These are phyloP conservation scores for Odontomyia ornata DNA, from an alignment of 2,888 invertebrate species.

Conservation along the genomic window DNA sequence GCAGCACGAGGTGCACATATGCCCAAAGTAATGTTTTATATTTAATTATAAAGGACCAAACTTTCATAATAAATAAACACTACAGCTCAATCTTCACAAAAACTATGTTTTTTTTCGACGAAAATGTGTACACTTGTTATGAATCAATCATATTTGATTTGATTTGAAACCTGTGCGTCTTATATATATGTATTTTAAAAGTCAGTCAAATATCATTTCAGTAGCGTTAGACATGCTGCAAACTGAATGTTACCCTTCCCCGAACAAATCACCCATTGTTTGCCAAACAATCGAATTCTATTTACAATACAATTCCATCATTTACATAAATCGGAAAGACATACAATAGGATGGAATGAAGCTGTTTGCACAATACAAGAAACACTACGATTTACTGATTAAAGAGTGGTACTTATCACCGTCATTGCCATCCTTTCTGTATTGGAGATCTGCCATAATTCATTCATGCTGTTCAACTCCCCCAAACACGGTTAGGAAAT, in stretches of 20 bases:
- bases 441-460: constrained; percentile 9
- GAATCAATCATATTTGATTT: no score
- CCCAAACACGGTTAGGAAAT: background rate
- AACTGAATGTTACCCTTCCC: background rate
- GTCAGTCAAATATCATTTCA: no score
- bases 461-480: background rate
- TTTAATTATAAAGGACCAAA: no score
- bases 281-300: constrained; percentile 36
- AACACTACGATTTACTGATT: constrained; percentile 28
- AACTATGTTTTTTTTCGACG: no score
- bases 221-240: no score
- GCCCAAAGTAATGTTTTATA: no score
- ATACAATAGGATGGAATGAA: constrained; percentile 27
- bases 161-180: no score
- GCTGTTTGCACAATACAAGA: constrained; percentile 17
- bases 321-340: constrained; percentile 42
- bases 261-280: background rate
- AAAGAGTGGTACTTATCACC: constrained; percentile 34
- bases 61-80: no score
- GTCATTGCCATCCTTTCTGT: constrained; percentile 26
- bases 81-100: no score
- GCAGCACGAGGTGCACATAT: no score
- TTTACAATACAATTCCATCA: constrained; percentile 43
- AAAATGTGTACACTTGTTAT: no score
- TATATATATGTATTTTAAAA: no score